Percentiles rank a stretch among this genome's conserved stretches.
These are phyloP conservation scores for Liparis tanakae DNA, from an alignment of 2,797 vertebrate genomes.

Conservation along the genomic window DNA sequence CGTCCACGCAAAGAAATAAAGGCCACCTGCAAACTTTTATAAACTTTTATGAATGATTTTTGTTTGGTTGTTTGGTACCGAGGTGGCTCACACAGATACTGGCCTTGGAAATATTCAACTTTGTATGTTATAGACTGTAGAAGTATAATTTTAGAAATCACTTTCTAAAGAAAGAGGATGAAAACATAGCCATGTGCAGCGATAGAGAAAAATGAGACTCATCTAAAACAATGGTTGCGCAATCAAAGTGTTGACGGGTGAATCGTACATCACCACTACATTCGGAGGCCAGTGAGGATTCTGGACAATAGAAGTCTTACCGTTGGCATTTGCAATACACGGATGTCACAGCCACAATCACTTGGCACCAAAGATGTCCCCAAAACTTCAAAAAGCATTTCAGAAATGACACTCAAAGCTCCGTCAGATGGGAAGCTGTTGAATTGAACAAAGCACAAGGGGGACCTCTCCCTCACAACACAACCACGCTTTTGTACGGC, in stretches of 20 bases:
- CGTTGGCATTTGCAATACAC: neutral
- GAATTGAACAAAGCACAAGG: conserved; percentile 16
- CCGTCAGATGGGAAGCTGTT: conserved; percentile 25
- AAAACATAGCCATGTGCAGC: no score
- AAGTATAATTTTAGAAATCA: no score
- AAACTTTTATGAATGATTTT: no score
- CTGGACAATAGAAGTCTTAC: neutral
- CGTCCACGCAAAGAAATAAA: neutral
- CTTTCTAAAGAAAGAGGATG: neutral
- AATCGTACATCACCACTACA: neutral
- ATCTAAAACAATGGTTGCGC: no score
- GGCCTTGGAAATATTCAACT: no score
- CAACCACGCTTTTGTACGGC: conserved; percentile 8
- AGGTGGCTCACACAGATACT: no score
- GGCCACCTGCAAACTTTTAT: neutral
- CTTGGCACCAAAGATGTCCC: neutral
- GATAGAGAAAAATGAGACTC: no score
- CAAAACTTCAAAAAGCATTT: neutral
- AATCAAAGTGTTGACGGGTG: no score
- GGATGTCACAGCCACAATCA: neutral
- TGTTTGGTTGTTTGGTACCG: no score
- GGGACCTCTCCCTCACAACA: conserved; percentile 3
- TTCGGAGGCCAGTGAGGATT: neutral
- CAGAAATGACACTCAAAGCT: neutral
- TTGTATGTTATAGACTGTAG: no score